These are phyloP conservation scores for Buathra laborator DNA, from an alignment of 2,888 invertebrate genomes.

Conservation along the genomic window DNA sequence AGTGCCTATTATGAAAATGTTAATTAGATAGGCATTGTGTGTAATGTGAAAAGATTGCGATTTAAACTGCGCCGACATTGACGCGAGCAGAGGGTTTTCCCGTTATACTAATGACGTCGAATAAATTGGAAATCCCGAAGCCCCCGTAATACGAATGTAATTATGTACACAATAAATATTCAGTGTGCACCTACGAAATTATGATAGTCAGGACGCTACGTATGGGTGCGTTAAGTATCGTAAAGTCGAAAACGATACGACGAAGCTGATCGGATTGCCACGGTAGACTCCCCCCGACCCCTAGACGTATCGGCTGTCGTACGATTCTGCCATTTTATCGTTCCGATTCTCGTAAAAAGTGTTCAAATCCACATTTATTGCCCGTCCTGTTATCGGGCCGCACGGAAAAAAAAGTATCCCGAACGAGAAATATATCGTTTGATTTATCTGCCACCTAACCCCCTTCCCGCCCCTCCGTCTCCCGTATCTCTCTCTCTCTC, in stretches of 20 bases:
- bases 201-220: background rate
- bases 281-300: background rate
- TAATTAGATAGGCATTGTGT: too few relatives aligned
- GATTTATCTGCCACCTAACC: slow-evolving; percentile 71
- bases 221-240: slow-evolving; percentile 32
- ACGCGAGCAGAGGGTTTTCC: too few relatives aligned
- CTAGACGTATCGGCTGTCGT: slow-evolving; percentile 49
- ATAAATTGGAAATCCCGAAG: too few relatives aligned
- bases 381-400: slow-evolving; percentile 68
- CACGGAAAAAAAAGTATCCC: slow-evolving; percentile 39
- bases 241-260: slow-evolving; percentile 37
- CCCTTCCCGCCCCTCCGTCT: slow-evolving; percentile 54
- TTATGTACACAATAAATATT: too few relatives aligned
- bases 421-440: slow-evolving; percentile 70
- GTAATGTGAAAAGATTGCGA: too few relatives aligned
- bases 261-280: slow-evolving; percentile 6
- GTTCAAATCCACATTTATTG: slow-evolving; percentile 75
- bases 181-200: background rate
- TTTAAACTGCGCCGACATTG: too few relatives aligned
- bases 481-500: slow-evolving; percentile 26
- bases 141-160: too few relatives aligned
- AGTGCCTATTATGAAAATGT: too few relatives aligned
- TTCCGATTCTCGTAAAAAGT: slow-evolving; percentile 72
- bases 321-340: slow-evolving; percentile 69
- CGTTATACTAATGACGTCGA: too few relatives aligned